Evolutionary conservation across 1,140 invertebrate species (phyloP).

Genomic region (Lamellibrachia luymesi): DNA sequence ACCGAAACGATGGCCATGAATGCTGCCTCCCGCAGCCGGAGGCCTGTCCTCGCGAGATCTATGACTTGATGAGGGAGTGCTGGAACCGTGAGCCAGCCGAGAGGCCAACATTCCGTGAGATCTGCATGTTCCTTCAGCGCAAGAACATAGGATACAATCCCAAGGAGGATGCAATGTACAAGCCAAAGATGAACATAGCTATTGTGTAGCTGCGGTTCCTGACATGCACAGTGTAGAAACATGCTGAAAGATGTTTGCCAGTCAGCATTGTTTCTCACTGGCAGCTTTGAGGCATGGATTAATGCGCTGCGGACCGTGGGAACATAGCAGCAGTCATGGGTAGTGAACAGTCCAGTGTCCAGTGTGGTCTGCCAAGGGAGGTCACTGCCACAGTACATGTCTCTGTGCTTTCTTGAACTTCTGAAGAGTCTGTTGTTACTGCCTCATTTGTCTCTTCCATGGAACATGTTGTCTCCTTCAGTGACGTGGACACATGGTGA

Average conservation of each 20-base stretch:
- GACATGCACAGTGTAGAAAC: not conserved
- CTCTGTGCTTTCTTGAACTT: not conserved
- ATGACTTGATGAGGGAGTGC: slow-evolving; percentile 26
- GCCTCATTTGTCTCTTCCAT: not conserved
- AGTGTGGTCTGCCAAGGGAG: not conserved
- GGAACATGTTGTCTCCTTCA: not conserved
- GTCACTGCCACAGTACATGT: not conserved
- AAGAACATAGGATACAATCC: slow-evolving; percentile 74
- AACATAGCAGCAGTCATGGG: not conserved
- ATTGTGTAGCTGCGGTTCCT: not conserved
- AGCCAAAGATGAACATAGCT: slow-evolving; percentile 8
- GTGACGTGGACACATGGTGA: not conserved
- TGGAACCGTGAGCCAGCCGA: slow-evolving; percentile 10
- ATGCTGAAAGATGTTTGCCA: not conserved
- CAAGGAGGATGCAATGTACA: slow-evolving; percentile 39
- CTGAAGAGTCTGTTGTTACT: not conserved
- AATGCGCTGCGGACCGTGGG: not conserved
- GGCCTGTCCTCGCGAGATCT: slow-evolving; percentile 25
- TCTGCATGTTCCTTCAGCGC: slow-evolving; percentile 85
- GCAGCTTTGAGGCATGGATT: not conserved
- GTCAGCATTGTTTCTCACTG: not conserved
- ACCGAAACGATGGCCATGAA: slow-evolving; percentile 42
- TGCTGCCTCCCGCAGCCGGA: slow-evolving; percentile 14
- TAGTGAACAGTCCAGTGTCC: no score
- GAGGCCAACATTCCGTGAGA: slow-evolving; percentile 81